Conservation (phyloP, 1,140 invertebrate species). For the Archivesica marissinica region DNA sequence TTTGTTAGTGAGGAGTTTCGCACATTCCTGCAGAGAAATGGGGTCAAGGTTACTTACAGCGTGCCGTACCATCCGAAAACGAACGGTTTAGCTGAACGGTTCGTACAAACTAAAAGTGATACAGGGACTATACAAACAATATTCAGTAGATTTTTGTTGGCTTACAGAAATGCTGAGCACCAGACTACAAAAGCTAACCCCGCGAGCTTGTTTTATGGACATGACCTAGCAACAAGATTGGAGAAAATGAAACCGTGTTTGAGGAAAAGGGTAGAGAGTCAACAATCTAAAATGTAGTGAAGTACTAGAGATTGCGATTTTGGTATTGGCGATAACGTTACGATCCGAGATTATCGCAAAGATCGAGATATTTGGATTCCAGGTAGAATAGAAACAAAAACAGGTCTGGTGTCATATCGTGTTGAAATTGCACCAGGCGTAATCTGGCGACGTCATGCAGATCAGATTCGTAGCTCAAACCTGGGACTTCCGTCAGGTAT, state of each 20-base stretch:
- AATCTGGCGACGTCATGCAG: constrained; percentile 27
- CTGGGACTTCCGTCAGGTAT: not conserved
- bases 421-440: constrained; percentile 22
- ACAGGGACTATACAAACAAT: constrained; percentile 13
- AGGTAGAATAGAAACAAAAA: constrained; percentile 11
- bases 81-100: constrained; percentile 75
- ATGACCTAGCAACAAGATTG: constrained; percentile 4
- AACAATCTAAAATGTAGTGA: constrained; percentile 2
- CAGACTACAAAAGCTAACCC: constrained; percentile 29
- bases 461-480: not conserved
- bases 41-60: constrained; percentile 69
- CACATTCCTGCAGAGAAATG: constrained; percentile 73
- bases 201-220: constrained; percentile 17
- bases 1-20: constrained; percentile 76
- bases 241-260: constrained; percentile 37
- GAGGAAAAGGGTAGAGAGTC: not conserved
- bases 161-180: constrained; percentile 40
- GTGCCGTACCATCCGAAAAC: constrained; percentile 75
- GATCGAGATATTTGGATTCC: not conserved
- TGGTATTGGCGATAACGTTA: not conserved
- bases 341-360: constrained; percentile 26
- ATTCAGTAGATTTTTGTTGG: constrained; percentile 39
- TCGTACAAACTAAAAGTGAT: constrained; percentile 59
- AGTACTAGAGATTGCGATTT: not conserved
- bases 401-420: constrained; percentile 49